A percentile compares a stretch with the other conserved stretches of the same genome.
phyloP scores from a whole-genome alignment of 1,140 invertebrate genomes.

The Ridgeia piscesae region DNA sequence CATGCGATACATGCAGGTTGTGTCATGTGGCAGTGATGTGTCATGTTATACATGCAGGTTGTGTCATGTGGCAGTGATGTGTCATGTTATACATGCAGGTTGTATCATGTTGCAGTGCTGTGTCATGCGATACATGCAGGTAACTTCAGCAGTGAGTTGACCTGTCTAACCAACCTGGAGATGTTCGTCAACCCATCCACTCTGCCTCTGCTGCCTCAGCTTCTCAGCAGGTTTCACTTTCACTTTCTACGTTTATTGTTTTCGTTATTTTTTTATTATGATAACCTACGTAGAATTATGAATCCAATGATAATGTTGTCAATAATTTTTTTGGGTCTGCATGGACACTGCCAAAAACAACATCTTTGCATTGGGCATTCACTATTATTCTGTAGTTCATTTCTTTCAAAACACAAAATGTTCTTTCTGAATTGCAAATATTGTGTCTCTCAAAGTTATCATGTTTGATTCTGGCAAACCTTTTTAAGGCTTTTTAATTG shows the following conservation, averaged over 20 bases:
- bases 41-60: too few species aligned
- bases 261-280: not conserved
- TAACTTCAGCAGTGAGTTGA: constrained; percentile 43
- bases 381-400: not conserved
- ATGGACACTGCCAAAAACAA: not conserved
- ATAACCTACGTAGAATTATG: not conserved
- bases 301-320: not conserved
- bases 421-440: not conserved
- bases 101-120: constrained; percentile 6
- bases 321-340: not conserved
- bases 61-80: too few species aligned
- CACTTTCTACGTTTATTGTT: not conserved
- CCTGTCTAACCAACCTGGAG: constrained; percentile 41
- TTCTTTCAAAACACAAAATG: not conserved
- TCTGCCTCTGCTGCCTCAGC: constrained; percentile 38
- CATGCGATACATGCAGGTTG: constrained; percentile 34
- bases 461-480: not conserved
- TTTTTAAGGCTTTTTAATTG: not conserved
- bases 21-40: constrained; percentile 27
- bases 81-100: too few species aligned
- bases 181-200: constrained; percentile 37
- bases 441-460: not conserved
- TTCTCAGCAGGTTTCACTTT: constrained; percentile 32
- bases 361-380: not conserved
- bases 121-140: constrained; percentile 44